Evolutionary conservation across 2,113 vertebrate genomes (phyloP), one percentile per base, ranked within the genome.

Genomic region (Rattus rattus): DNA sequence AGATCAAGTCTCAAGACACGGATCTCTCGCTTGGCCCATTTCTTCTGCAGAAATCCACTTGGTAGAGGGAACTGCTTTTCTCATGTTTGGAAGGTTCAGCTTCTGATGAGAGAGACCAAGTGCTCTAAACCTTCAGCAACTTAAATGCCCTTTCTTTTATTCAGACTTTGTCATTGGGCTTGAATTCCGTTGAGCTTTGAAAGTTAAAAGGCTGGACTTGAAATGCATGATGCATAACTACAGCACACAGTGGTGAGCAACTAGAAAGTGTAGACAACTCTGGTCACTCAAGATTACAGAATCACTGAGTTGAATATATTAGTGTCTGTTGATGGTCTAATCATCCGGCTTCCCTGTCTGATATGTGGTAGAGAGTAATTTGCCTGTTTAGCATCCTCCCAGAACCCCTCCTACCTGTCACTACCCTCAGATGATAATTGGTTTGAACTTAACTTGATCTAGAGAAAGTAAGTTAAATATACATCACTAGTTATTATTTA

Each of bases 301-400:
- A 73, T 88, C 65, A 95, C 72, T 92, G 84, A 72, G 84, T 92
- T 87, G 76, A 95, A 90, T 85, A 39, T 90, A 67, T 93, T 83
- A 76, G 65, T 79, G 56, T 92, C 90, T 95, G 54, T 81, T 91
- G 92, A 61, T 89, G 84, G 49, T 92, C 43, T 75, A 14, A 43
- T 80, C 13, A 33, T 43, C 43, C 26, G n/a, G 28, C 52, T 87
- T 96, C 39, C 75, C 56, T 80, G 20, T 93, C n/a, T 96, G 77
- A 88, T 52, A 33, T 94, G 13, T 92, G 67, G 91, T 84, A 49
- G 80, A 47, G 87, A 81, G 17, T 20, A 76, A 14, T 80, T 19
- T 81, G 83, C 72, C 30, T 61, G 85, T 43, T 47, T 91, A 72
- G 69, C 54, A 47, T 70, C 81, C 73, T 65, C 30, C 43, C 19